Evolutionary conservation across 1,140 invertebrate genomes (phyloP).

Genomic region (Drosophila hydei): DNA sequence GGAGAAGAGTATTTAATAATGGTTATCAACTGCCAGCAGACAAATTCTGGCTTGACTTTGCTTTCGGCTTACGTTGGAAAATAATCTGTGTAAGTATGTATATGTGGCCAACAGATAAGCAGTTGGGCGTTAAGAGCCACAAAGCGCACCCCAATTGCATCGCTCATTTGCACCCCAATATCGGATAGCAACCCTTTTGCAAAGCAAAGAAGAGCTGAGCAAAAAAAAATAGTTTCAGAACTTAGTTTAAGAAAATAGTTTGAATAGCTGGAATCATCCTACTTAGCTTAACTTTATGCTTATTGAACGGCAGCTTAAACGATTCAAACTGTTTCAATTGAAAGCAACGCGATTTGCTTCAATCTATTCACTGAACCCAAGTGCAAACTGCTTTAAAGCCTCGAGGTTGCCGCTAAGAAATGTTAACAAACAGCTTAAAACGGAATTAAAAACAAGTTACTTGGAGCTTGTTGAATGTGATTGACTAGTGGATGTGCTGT

Average conservation of each 20-base stretch:
- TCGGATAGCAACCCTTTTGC: slow-evolving; percentile 12
- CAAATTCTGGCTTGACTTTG: slow-evolving; percentile 7
- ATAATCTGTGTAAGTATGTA: background rate
- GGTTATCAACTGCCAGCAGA: slow-evolving; percentile 12
- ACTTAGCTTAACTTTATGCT: slow-evolving; percentile 20
- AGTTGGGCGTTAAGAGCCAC: slow-evolving; percentile 5
- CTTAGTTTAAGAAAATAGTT: slow-evolving; percentile 8
- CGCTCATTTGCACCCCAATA: slow-evolving; percentile 1
- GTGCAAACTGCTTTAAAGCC: background rate
- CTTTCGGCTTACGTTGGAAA: background rate
- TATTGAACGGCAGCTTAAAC: slow-evolving; percentile 40
- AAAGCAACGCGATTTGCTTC: background rate
- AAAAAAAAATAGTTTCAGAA: background rate
- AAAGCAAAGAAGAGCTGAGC: background rate
- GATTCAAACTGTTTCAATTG: slow-evolving; percentile 27
- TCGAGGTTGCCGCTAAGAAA: slow-evolving; percentile 3
- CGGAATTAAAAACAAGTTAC: slow-evolving; percentile 4
- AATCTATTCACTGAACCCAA: background rate
- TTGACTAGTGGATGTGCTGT: background rate
- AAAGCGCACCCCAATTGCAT: slow-evolving; percentile 8
- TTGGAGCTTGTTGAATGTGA: background rate
- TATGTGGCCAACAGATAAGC: slow-evolving; percentile 6
- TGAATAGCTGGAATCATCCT: slow-evolving; percentile 3
- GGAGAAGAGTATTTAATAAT: slow-evolving; percentile 33
- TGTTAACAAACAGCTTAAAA: slow-evolving; percentile 23